Base-by-base conservation (phyloP, 2,797 vertebrate species). In the Nannoperca obscura region DNA sequence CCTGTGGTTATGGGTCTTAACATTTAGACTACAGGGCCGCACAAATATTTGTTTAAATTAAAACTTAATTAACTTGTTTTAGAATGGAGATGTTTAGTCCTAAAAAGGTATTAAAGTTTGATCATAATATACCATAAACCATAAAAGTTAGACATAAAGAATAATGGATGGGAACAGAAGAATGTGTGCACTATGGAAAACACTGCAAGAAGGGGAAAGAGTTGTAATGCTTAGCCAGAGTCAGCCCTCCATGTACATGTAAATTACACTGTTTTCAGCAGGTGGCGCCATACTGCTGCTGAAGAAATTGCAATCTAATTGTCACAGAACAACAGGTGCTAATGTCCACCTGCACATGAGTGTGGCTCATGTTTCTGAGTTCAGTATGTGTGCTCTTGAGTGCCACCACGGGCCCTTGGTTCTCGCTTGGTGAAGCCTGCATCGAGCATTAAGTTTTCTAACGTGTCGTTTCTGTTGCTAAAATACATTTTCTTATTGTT, bases 211-310 rank as follows among this genome's bases (percentile, higher is more conserved):
- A 57, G 30, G 7, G 0, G 15, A 11, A 30, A 11, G 7, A 34
- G 12, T 40, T 38, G 42, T 63, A 24, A 32, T 32, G 27, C 36
- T 47, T 19, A 19, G 44, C 44, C 46, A 24, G 12, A 10, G 36
- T 3, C 10, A 38, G 36, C 36, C 36, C 15, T 22, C 11, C 6
- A 65, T 22, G 15, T n/a, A 9, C 30, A 38, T 14, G 34, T 14
- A 30, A 44, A n/a, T 14, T 20, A 19, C 15, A 54, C n/a, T 34
- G 30, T 53, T 15, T 10, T 42, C 74, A 78, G 65, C 53, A 73
- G 69, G 38, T 63, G 73, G 69, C 50, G 50, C 72, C 60, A 81
- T n/a, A 46, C 17, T 65, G 14, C 54, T 24, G 49, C 60, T 30
- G 52, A 34, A 30, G 20, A 59, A 55, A 38, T 6, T 0, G 1